Evolutionary conservation across 2,797 vertebrate species (phyloP).

Genomic region (Gouania willdenowi): DNA sequence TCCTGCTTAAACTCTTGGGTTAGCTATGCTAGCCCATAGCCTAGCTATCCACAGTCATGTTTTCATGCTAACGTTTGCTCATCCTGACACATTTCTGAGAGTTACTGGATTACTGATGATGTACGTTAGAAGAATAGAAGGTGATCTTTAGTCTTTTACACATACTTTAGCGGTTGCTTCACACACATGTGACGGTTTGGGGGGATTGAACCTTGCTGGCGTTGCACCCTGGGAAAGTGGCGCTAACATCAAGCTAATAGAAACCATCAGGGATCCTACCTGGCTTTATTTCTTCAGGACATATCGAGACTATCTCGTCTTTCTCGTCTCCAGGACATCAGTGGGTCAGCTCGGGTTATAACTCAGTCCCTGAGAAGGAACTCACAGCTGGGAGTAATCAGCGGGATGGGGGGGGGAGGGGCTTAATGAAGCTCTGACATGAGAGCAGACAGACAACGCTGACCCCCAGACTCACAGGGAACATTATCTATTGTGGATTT

Average conservation of each 20-base stretch:
- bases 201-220: not conserved
- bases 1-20: no score
- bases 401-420: conserved; percentile 14
- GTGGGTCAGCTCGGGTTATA: conserved; percentile 53
- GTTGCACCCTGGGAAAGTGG: conserved; percentile 14
- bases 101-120: no score
- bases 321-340: conserved; percentile 58
- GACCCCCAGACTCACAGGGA: conserved; percentile 40
- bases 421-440: conserved; percentile 66
- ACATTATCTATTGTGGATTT: conserved; percentile 43
- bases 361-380: conserved; percentile 66
- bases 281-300: conserved; percentile 33
- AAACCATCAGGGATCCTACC: conserved; percentile 19
- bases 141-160: not conserved
- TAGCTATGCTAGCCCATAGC: no score
- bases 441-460: conserved; percentile 53
- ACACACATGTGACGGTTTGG: not conserved
- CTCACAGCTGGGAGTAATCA: conserved; percentile 77
- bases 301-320: conserved; percentile 29
- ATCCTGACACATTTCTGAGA: no score
- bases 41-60: no score
- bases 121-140: no score
- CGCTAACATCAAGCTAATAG: conserved; percentile 2
- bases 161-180: no score
- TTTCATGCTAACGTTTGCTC: no score